Evolutionary conservation across 1,140 invertebrate species (phyloP), one percentile per base, ranked within the genome.

Genomic region (roundworm (Caenorhabditis elegans)): DNA sequence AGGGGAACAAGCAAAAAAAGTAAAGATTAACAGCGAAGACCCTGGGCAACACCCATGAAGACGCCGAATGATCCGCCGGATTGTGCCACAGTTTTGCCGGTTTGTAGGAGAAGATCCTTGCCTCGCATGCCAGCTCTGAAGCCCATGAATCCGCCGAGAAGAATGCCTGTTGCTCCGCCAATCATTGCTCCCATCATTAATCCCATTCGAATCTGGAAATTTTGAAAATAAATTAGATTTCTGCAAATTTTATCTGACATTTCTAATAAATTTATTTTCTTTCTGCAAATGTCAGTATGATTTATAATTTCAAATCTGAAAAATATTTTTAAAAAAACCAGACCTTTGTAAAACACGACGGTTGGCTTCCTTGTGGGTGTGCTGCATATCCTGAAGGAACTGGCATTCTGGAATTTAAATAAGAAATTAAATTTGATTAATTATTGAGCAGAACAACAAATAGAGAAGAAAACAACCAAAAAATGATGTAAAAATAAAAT

Each of bases 51-150:
- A 36, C 26, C 36, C 80, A 82, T 82, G 80, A 82, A 82, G 26
- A 82, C 80, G 13, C 80, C 80, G 75, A 82, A 82, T 1, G 80
- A 82, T 55, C 83, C 83, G 28, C 83, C 83, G n/a, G 83, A 84
- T 49, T 84, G 83, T 15, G 83, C 83, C 8, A 78, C 83, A 26
- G 76, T 75, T 47, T 84, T 84, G 51, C 83, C 83, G 22, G 46
- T 78, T 48, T 82, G 51, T 11, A 76, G 39, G 26, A 65, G 53
- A 28, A 82, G 51, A 26, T 76, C 80, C 49, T 82, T 82, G 24
- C 80, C 80, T 17, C 80, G 70, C 17, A 77, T 36, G n/a, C 80
- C 80, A 19, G 31, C 46, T 47, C 80, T 47, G 36, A 82, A 77
- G 4, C 65, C 80, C 46, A 39, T 53, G 49, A 82, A 82, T 43